Percentiles rank a stretch among this genome's conserved stretches.
These are phyloP conservation scores for Diachasmimorpha longicaudata DNA, from an alignment of 1,140 invertebrate genomes.

Conservation along the genomic window DNA sequence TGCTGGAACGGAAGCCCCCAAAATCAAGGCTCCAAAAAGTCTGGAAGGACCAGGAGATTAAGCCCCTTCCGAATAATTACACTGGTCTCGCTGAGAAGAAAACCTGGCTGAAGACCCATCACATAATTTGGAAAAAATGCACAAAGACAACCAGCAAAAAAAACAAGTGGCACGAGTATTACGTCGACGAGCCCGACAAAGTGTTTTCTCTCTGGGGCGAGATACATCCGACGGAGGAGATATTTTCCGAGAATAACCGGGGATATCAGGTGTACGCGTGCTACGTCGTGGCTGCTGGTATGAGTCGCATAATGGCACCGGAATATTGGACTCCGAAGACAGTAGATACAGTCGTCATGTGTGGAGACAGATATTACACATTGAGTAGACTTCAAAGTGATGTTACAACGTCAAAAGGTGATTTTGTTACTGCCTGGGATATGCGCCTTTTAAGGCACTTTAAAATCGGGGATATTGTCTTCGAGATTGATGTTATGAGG, in stretches of 20 bases:
- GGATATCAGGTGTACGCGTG: constrained; percentile 45
- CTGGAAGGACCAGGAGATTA: constrained; percentile 21
- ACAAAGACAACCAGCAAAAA: constrained; percentile 3
- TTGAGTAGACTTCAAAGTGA: constrained; percentile 36
- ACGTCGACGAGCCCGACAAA: constrained; percentile 39
- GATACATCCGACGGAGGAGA: constrained; percentile 41
- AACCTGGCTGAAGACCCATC: constrained; percentile 37
- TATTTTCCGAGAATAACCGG: constrained; percentile 44
- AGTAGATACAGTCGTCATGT: constrained; percentile 46
- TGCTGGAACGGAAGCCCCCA: constrained; percentile 32
- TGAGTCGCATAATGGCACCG: constrained; percentile 49
- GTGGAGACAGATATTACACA: constrained; percentile 47
- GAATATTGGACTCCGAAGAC: constrained; percentile 50
- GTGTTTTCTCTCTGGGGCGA: constrained; percentile 48
- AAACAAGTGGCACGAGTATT: constrained; percentile 46
- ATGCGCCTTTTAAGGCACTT: constrained; percentile 35
- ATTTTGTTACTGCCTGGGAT: constrained; percentile 24
- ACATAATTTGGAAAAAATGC: constrained; percentile 36
- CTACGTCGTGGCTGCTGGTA: constrained; percentile 50
- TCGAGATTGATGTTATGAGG: constrained; percentile 39
- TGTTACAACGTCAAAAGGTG: neutral
- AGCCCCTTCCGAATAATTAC: neutral
- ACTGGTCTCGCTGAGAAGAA: constrained; percentile 33
- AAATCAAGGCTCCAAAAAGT: neutral
- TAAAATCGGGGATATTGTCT: constrained; percentile 43